A percentile compares a stretch with the other conserved stretches of the same genome.
These are phyloP conservation scores for Meiosimyza decipiens DNA, from an alignment of 2,888 invertebrate species.

Conservation along the genomic window DNA sequence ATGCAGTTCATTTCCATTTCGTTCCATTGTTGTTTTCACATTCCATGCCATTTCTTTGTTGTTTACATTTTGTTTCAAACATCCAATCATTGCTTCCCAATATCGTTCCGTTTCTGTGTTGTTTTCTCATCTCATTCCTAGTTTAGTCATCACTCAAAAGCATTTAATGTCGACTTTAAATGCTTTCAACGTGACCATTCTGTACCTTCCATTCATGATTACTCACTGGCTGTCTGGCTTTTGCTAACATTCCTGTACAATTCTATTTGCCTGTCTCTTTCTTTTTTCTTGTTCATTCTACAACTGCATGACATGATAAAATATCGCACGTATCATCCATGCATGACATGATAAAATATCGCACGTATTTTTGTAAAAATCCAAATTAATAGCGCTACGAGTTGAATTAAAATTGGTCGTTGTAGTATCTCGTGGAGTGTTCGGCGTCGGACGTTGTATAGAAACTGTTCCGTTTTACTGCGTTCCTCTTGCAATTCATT, in stretches of 20 bases:
- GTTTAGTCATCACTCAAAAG: background rate
- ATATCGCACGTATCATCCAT: conserved; percentile 16
- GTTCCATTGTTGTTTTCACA: background rate
- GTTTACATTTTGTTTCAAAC: background rate
- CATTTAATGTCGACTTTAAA: conserved; percentile 29
- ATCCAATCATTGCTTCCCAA: background rate
- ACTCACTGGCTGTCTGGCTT: background rate
- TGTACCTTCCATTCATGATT: background rate
- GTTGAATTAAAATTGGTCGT: conserved; percentile 63
- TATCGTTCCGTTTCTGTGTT: background rate
- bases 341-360: conserved; percentile 12
- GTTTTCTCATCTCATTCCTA: background rate
- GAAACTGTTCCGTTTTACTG: conserved; percentile 43
- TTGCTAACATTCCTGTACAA: background rate
- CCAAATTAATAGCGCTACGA: conserved; percentile 61
- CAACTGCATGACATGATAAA: conserved; percentile 24
- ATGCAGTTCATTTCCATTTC: background rate
- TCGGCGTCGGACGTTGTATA: conserved; percentile 57
- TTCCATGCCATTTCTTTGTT: background rate
- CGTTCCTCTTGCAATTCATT: conserved; percentile 43
- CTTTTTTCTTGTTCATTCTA: background rate
- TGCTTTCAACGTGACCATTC: conserved; percentile 18
- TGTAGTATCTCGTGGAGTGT: conserved; percentile 59
- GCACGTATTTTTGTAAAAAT: conserved; percentile 41
- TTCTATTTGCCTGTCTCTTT: background rate